Evolutionary conservation across 1,140 invertebrate genomes (phyloP).

Genomic region (Diplogasteroides magnus): DNA sequence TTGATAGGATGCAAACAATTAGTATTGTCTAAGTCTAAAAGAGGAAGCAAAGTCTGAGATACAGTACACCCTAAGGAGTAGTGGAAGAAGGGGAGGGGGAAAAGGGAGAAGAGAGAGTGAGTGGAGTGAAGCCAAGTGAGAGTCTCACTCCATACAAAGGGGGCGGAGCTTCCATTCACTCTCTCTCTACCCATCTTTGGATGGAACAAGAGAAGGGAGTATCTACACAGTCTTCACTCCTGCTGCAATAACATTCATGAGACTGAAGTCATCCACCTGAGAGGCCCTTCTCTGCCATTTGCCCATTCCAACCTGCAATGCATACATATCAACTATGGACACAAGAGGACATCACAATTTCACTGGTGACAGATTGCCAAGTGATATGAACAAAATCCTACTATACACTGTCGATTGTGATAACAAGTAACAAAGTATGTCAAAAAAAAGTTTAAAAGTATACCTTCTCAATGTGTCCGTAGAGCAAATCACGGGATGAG

Average conservation of each 20-base stretch:
- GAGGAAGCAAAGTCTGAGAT: too few species aligned
- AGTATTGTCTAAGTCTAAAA: too few species aligned
- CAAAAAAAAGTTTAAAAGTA: neutral
- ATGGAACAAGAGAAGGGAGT: neutral
- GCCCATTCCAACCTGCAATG: neutral
- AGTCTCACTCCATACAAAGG: too few species aligned
- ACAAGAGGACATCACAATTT: neutral
- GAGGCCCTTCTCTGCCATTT: neutral
- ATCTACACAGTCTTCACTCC: neutral
- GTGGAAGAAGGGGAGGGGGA: too few species aligned
- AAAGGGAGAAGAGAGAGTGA: too few species aligned
- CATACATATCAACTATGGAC: neutral
- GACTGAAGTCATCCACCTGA: constrained; percentile 3
- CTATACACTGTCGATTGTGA: too few species aligned
- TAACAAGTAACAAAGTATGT: too few species aligned
- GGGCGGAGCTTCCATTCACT: neutral
- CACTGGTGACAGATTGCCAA: constrained; percentile 11
- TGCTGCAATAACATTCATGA: constrained; percentile 9
- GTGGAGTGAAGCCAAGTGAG: too few species aligned
- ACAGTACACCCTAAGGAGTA: too few species aligned
- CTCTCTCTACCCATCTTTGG: neutral
- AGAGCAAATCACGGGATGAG: neutral
- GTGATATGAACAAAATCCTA: constrained; percentile 12
- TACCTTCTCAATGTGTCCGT: too few species aligned
- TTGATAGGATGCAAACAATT: too few species aligned